Percentiles rank a stretch among this genome's conserved stretches.
These are phyloP conservation scores for Drosophila setosimentum DNA, from an alignment of 2,888 invertebrate genomes.

Conservation along the genomic window DNA sequence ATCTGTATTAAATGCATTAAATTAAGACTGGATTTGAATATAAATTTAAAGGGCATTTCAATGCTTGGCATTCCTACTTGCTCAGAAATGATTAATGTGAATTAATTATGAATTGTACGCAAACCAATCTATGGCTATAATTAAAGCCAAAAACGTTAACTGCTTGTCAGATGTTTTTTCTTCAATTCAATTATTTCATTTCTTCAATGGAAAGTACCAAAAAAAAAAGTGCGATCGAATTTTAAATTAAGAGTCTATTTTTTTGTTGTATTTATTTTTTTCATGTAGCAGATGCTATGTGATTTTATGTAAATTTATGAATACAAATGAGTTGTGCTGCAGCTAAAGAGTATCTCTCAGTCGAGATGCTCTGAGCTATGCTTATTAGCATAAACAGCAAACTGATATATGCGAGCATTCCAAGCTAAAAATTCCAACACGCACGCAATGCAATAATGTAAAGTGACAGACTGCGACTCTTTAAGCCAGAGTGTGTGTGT, in stretches of 20 bases:
- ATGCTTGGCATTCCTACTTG: neutral
- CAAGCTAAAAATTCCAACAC: slow-evolving; percentile 15
- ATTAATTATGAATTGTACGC: neutral
- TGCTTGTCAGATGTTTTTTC: neutral
- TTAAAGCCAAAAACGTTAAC: neutral
- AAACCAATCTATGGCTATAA: neutral
- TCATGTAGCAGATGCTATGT: too few relatives aligned
- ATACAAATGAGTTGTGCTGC: too few relatives aligned
- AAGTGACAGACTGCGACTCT: slow-evolving; percentile 2
- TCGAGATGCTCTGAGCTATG: neutral
- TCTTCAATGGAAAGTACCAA: neutral
- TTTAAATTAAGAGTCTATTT: neutral
- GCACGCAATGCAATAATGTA: slow-evolving; percentile 13
- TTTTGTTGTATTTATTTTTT: too few relatives aligned
- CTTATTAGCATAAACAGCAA: slow-evolving; percentile 44
- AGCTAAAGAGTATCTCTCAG: neutral
- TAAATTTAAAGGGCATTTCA: neutral
- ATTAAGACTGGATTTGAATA: accelerated
- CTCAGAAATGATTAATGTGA: neutral
- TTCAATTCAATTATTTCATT: neutral
- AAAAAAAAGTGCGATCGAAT: too few relatives aligned
- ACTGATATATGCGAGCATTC: slow-evolving; percentile 17
- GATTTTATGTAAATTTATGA: too few relatives aligned
- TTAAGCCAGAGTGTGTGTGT: neutral
- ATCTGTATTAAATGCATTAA: neutral